phyloP scores from a whole-genome alignment of 2,797 vertebrate genomes.

The Threskiornis aethiopicus region DNA sequence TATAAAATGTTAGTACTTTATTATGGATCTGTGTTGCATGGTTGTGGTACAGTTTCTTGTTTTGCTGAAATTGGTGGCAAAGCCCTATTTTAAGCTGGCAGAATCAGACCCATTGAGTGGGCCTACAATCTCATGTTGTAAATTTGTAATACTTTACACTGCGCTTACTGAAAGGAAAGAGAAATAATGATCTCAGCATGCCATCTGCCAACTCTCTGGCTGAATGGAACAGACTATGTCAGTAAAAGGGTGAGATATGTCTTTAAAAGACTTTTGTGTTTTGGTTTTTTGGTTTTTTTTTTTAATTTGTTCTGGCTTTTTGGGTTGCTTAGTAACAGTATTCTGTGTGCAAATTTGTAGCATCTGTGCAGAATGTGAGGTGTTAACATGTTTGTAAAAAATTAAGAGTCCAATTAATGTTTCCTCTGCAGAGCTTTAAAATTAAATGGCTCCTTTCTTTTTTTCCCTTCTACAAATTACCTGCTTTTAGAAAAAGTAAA shows the following conservation, averaged over 20 bases:
- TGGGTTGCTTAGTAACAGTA: neutral
- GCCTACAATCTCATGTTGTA: neutral
- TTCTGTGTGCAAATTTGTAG: neutral
- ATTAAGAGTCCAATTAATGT: neutral
- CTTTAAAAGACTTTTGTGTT: neutral
- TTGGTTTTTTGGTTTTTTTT: neutral
- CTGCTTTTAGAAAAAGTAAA: neutral
- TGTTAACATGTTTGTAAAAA: constrained; percentile 13
- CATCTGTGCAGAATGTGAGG: neutral
- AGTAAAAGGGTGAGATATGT: neutral
- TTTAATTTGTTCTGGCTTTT: neutral
- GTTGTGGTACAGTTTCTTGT: neutral
- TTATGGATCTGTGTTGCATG: neutral
- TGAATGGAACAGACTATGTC: constrained; percentile 7
- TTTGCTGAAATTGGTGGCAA: neutral
- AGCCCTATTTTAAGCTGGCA: neutral
- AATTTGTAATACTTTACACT: neutral
- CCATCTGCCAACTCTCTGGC: constrained; percentile 12
- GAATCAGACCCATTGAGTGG: neutral
- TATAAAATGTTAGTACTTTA: neutral
- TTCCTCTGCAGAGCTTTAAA: neutral
- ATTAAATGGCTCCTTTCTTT: neutral
- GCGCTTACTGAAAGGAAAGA: neutral
- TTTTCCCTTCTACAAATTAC: neutral
- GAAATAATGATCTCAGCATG: constrained; percentile 8